A percentile compares a stretch with the other conserved stretches of the same genome.
Evolutionary conservation across 1,140 invertebrate genomes (phyloP).

Genomic region (Limonius californicus): DNA sequence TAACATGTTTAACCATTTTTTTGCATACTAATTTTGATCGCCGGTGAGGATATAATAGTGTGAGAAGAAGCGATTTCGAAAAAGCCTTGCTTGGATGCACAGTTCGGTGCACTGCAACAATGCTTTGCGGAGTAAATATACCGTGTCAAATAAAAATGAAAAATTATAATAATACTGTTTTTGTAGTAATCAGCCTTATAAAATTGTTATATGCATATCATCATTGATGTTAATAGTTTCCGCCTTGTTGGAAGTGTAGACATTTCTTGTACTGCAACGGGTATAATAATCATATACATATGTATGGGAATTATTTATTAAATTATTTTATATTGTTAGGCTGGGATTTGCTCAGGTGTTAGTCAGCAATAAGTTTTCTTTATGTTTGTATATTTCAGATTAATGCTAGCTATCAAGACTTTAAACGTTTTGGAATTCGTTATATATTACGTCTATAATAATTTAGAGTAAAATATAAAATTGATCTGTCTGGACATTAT

Average conservation of each 20-base stretch:
- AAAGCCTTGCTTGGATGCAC: too few species aligned
- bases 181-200: background rate
- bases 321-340: background rate
- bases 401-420: too few species aligned
- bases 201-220: background rate
- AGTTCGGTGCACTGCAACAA: background rate
- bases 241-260: background rate
- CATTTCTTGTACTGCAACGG: background rate
- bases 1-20: background rate
- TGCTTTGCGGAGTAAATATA: background rate
- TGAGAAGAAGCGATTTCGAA: too few species aligned
- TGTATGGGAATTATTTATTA: background rate
- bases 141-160: background rate
- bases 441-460: too few species aligned
- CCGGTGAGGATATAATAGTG: too few species aligned
- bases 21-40: background rate
- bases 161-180: background rate
- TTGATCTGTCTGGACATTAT: too few species aligned
- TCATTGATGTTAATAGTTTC: slow-evolving; percentile 1
- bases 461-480: too few species aligned
- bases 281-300: background rate
- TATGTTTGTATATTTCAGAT: too few species aligned
- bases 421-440: too few species aligned
- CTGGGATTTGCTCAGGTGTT: background rate
- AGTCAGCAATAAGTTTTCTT: too few species aligned